These are phyloP conservation scores for Python bivittatus DNA, from an alignment of 2,113 vertebrate genomes.

Conservation along the genomic window DNA sequence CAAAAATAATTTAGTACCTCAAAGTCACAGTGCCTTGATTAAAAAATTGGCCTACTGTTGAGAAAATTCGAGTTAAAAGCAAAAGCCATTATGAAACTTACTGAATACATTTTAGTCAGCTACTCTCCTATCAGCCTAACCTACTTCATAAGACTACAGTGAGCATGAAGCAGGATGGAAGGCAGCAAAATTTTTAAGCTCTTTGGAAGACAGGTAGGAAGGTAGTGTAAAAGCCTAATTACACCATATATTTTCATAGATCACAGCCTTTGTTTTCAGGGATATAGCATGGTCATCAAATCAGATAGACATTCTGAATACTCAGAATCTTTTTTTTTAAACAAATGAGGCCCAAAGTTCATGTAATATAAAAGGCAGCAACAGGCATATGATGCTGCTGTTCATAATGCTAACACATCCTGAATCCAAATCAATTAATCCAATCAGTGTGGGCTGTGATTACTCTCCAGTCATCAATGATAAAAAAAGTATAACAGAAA, in stretches of 20 bases:
- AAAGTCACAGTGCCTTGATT: background rate
- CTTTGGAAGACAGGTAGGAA: background rate
- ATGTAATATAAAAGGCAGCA: background rate
- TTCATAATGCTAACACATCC: background rate
- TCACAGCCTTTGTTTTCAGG: background rate
- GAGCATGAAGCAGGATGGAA: background rate
- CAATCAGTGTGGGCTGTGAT: background rate
- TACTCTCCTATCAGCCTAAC: background rate
- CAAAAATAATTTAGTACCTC: background rate
- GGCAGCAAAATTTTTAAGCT: background rate
- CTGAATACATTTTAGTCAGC: background rate
- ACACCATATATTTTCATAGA: background rate
- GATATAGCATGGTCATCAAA: background rate
- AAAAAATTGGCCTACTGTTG: background rate
- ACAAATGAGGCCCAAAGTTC: background rate
- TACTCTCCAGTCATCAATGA: background rate
- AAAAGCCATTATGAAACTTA: background rate
- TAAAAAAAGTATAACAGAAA: background rate
- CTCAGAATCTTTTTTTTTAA: background rate
- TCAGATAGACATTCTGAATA: background rate
- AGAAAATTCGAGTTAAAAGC: background rate
- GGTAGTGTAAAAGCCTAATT: background rate
- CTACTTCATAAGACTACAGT: background rate
- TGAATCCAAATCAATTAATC: background rate
- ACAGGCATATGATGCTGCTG: background rate